Evolutionary conservation across 2,797 vertebrate genomes (phyloP).

Genomic region (Clarias platycephalus): DNA sequence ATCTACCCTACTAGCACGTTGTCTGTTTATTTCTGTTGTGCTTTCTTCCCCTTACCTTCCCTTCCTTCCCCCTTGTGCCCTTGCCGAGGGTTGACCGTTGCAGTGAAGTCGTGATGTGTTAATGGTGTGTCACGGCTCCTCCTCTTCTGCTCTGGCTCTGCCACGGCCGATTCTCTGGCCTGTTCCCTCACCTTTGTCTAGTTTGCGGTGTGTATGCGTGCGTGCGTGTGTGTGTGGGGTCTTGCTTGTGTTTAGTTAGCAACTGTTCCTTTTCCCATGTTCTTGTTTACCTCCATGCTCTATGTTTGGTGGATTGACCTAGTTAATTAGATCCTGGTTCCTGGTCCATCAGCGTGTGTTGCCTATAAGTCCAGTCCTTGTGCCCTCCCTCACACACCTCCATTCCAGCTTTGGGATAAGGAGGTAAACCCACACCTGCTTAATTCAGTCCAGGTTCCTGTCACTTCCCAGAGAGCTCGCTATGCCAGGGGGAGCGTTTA

Average conservation of each 20-base stretch:
- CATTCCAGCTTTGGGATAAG: constrained; percentile 32
- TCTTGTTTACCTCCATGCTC: constrained; percentile 4
- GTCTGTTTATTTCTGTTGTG: constrained; percentile 47
- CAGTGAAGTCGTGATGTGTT: constrained; percentile 70
- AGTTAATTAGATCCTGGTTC: constrained; percentile 29
- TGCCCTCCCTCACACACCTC: constrained; percentile 31
- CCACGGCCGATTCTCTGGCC: constrained; percentile 62
- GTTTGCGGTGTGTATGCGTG: constrained; percentile 5
- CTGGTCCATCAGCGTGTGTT: constrained; percentile 2
- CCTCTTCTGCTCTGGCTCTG: constrained; percentile 66
- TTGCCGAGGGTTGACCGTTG: constrained; percentile 90
- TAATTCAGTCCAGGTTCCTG: constrained; percentile 50
- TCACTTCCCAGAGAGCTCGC: not conserved
- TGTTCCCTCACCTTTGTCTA: constrained; percentile 25
- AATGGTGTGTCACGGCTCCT: constrained; percentile 65
- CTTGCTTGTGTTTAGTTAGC: constrained; percentile 24
- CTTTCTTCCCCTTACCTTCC: constrained; percentile 33
- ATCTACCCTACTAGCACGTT: constrained; percentile 11
- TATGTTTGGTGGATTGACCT: constrained; percentile 19
- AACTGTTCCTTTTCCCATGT: constrained; percentile 9
- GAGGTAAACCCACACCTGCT: constrained; percentile 45
- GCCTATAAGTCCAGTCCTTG: constrained; percentile 9
- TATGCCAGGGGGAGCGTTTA: not conserved
- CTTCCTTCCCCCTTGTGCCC: constrained; percentile 9
- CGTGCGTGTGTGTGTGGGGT: not conserved